Evolutionary conservation across 2,888 invertebrate species (phyloP), one percentile per base, ranked within the genome.

Genomic region (Chrysolina haemoptera): DNA sequence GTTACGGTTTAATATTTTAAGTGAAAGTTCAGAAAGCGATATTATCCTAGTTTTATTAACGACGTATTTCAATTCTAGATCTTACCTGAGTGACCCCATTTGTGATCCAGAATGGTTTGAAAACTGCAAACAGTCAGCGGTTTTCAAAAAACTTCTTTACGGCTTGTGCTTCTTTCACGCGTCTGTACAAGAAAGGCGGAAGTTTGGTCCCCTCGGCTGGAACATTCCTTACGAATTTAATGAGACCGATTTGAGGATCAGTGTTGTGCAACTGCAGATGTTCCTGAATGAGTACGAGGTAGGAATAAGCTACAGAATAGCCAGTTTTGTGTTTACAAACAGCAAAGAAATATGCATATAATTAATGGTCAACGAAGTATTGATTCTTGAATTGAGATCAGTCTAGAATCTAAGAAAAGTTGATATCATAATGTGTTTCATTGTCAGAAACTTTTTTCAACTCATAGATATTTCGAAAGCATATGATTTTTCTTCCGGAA

Each of bases 141-240:
- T 89, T 27, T 98, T 98, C 87, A 97, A 97, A 87, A 95, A 94
- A 86, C 89, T 98, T 62, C 89, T 98, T 71, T 98, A 93, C 86
- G 94, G 95, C 1, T 88, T 98, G 69, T 96, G 97, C 87, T 98
- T 98, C 89, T 98, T 98, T 89, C 98, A 98, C 87, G 98, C 96
- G 0, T 91, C 96, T 62, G 92, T 96, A 0, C 97, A 97, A 87
- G 98, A 98, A 87, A 90, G 98, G 68, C 89, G 96, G 8, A 96
- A 96, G 87, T 98, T 97, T 85, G 98, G 98, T 0, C 94, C 98
- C 0, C 91, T 98, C 22, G 98, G 98, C 0, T 98, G 98, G 98
- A 98, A 98, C 86, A 97, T 96, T 76, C 92, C 94, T 0, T 98
- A 98, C 85, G 98, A 97, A 86, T 98, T 98, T 87, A 98, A 98